Conservation (phyloP, 2,797 vertebrate species). For the Anguilla anguilla region DNA sequence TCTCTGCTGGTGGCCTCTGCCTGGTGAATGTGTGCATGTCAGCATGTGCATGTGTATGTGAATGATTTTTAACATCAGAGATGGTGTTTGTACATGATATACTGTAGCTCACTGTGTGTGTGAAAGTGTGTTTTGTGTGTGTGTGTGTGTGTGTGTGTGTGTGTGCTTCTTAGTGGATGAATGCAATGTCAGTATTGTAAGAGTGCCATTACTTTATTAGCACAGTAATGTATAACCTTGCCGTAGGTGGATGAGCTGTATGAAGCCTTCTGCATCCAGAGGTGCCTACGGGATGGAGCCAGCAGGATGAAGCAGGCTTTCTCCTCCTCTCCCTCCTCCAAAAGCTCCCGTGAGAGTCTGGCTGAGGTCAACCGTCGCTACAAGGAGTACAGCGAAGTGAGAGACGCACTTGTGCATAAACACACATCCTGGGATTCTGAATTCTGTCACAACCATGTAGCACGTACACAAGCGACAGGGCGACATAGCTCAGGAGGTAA, state of each 20-base stretch:
- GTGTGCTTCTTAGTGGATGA: background rate
- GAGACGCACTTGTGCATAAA: background rate
- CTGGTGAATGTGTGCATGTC: background rate
- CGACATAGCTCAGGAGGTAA: too few species aligned
- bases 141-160: background rate
- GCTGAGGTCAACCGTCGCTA: constrained; percentile 88
- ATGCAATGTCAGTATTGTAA: background rate
- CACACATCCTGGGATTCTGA: background rate
- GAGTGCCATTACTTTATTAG: background rate
- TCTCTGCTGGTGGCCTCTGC: background rate
- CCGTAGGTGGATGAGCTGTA: constrained; percentile 93
- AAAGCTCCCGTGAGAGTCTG: constrained; percentile 93
- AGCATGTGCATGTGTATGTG: background rate
- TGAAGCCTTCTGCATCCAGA: constrained; percentile 96
- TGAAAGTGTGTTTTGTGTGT: background rate
- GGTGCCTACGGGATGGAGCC: constrained; percentile 91
- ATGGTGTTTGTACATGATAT: background rate
- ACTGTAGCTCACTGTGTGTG: background rate
- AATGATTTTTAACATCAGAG: background rate
- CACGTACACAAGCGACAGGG: background rate
- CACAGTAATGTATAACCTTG: background rate
- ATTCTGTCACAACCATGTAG: background rate
- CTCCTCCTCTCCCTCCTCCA: constrained; percentile 87
- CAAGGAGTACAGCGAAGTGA: constrained; percentile 96
- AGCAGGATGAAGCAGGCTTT: constrained; percentile 98